Evolutionary conservation across 2,797 vertebrate species (phyloP).

Genomic region (Notolepis coatsorum): DNA sequence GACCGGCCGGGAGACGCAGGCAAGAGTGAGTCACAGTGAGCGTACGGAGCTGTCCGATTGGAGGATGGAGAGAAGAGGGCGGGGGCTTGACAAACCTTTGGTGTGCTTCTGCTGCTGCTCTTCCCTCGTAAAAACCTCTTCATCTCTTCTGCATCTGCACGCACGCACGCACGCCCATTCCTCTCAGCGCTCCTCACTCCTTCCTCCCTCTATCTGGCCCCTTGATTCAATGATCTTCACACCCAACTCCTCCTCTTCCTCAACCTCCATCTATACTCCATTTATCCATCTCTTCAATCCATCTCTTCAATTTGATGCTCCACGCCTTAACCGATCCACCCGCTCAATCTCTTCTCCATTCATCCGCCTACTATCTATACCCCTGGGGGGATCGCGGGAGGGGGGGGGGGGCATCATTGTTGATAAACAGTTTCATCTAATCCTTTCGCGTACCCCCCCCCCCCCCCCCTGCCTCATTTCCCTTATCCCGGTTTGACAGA

Average conservation of each 20-base stretch:
- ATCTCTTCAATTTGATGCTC: slow-evolving; percentile 38
- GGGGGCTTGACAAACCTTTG: too few relatives aligned
- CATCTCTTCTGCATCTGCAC: not conserved
- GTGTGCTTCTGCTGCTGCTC: not conserved
- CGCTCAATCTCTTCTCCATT: slow-evolving; percentile 47
- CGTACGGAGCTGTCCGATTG: too few relatives aligned
- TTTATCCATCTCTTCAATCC: not conserved
- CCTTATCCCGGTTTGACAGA: slow-evolving; percentile 39
- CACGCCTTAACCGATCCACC: slow-evolving; percentile 33
- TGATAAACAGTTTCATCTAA: slow-evolving; percentile 58
- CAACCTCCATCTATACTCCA: not conserved
- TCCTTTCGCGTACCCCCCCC: slow-evolving; percentile 36
- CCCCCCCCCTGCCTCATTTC: slow-evolving; percentile 35
- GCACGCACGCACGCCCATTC: not conserved
- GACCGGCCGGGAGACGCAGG: slow-evolving; percentile 32
- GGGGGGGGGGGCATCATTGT: slow-evolving; percentile 69
- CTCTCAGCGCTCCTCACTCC: not conserved
- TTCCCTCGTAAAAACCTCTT: not conserved
- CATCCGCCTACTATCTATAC: slow-evolving; percentile 24
- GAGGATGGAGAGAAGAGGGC: too few relatives aligned
- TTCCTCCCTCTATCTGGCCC: not conserved
- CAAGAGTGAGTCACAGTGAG: slow-evolving; percentile 50
- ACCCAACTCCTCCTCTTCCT: not conserved
- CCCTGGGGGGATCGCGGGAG: slow-evolving; percentile 69
- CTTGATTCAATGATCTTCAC: not conserved